Evolutionary conservation across 92 coral and sea anemone species (phyloP).

Genomic region (Zoanthus gigantus): DNA sequence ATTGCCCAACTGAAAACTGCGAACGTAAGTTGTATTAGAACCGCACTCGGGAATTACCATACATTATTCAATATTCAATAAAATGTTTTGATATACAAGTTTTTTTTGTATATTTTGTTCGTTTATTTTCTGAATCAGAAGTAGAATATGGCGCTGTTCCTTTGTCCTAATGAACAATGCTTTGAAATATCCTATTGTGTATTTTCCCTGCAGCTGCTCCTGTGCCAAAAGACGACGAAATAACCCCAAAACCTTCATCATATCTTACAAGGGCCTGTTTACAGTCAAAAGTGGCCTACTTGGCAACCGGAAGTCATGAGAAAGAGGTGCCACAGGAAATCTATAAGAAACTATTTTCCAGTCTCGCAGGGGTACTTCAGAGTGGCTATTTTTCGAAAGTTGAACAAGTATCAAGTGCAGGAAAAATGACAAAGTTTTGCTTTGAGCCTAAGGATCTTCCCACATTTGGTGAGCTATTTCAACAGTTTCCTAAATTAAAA

Average conservation of each 20-base stretch:
- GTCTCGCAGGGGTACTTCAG: constrained; percentile 50
- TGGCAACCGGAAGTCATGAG: constrained; percentile 44
- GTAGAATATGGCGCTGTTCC: too few species aligned
- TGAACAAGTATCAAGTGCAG: constrained; percentile 20
- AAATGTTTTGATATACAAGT: too few species aligned
- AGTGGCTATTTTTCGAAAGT: constrained; percentile 76
- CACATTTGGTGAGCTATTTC: constrained; percentile 66
- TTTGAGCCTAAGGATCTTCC: constrained; percentile 74
- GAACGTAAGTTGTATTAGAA: constrained; percentile 53
- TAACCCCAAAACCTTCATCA: constrained; percentile 18
- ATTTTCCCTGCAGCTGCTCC: constrained; percentile 8
- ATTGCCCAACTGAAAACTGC: constrained; percentile 78
- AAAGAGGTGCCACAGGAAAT: constrained; percentile 50
- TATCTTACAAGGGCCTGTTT: constrained; percentile 41
- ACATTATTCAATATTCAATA: too few species aligned
- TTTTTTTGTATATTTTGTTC: too few species aligned
- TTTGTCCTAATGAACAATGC: too few species aligned
- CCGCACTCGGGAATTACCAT: too few species aligned
- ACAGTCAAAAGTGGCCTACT: constrained; percentile 56
- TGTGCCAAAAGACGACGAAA: constrained; percentile 20
- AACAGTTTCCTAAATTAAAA: constrained; percentile 67
- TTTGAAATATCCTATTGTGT: too few species aligned
- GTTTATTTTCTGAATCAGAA: too few species aligned
- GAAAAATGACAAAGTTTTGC: constrained; percentile 61
- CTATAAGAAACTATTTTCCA: constrained; percentile 42